Conservation (phyloP, 2,888 invertebrate genomes). For the Falcaria lacertinaria region DNA sequence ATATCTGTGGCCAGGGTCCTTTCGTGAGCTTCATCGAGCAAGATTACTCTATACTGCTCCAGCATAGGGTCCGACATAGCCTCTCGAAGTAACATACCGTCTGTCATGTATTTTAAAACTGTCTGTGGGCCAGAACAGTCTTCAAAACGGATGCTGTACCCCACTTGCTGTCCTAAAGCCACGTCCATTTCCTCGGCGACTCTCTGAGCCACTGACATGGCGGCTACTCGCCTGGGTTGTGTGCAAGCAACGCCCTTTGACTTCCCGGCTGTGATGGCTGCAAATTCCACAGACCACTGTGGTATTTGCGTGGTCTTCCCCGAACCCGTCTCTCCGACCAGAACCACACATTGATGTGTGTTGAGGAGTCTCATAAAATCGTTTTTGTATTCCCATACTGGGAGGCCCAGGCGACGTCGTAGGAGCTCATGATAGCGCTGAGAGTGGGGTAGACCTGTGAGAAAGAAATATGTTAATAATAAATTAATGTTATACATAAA, state of each 20-base stretch:
- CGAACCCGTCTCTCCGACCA: conserved; percentile 99
- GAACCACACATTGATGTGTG: conserved; percentile 95
- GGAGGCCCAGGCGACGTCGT: conserved; percentile 92
- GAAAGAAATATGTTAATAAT: too few relatives aligned
- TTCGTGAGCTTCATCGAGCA: conserved; percentile 99
- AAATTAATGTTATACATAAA: not conserved
- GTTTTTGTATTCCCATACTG: conserved; percentile 98
- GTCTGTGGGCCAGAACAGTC: conserved; percentile 98
- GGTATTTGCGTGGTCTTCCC: conserved; percentile 99
- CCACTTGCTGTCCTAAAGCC: conserved; percentile 83
- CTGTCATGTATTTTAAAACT: conserved; percentile 98
- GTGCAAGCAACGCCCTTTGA: conserved; percentile 92
- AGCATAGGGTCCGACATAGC: conserved; percentile 99
- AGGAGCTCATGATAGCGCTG: conserved; percentile 93
- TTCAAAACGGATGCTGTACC: conserved; percentile 95
- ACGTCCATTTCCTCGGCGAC: conserved; percentile 99
- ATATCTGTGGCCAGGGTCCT: conserved; percentile 99
- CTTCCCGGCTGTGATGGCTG: conserved; percentile 54
- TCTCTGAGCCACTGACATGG: conserved; percentile 99
- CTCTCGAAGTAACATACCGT: conserved; percentile 99
- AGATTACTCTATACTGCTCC: conserved; percentile 95
- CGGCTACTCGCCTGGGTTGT: conserved; percentile 97
- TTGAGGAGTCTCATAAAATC: conserved; percentile 97
- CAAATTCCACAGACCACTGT: conserved; percentile 79
- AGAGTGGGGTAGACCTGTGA: conserved; percentile 87